A percentile compares a stretch with the other conserved stretches of the same genome.
These are phyloP conservation scores for Cyprinodon brontotheroides DNA, from an alignment of 2,113 vertebrate species.

Conservation along the genomic window DNA sequence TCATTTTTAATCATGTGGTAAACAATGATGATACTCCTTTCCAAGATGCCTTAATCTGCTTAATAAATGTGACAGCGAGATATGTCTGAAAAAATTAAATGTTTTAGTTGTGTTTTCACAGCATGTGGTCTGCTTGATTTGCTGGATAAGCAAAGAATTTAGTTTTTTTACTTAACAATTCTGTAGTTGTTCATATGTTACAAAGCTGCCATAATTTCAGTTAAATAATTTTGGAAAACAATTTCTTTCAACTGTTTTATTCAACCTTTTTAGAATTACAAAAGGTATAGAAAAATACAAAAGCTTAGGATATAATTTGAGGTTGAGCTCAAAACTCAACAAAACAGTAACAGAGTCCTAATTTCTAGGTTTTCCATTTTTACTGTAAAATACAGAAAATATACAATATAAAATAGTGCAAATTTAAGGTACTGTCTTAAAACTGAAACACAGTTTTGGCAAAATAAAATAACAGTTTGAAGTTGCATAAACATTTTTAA, in stretches of 20 bases:
- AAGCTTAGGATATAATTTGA: background rate
- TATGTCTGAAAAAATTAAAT: background rate
- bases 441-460: background rate
- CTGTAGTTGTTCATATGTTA: constrained; percentile 1
- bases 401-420: background rate
- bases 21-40: background rate
- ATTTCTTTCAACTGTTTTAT: constrained; percentile 2
- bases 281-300: background rate
- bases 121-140: background rate
- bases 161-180: background rate
- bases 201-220: background rate
- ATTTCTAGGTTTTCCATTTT: background rate
- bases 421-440: too few species aligned
- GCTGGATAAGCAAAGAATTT: background rate
- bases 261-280: background rate
- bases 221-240: background rate
- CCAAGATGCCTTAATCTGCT: background rate
- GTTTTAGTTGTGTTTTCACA: background rate
- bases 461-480: background rate
- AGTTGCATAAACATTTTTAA: background rate
- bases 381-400: background rate
- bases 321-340: background rate
- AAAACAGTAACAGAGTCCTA: background rate
- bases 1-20: too few species aligned
- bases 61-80: too few species aligned